Percentiles rank a stretch among this genome's conserved stretches.
Evolutionary conservation across 2,888 invertebrate genomes (phyloP).

Genomic region (Scrobipalpa costella): DNA sequence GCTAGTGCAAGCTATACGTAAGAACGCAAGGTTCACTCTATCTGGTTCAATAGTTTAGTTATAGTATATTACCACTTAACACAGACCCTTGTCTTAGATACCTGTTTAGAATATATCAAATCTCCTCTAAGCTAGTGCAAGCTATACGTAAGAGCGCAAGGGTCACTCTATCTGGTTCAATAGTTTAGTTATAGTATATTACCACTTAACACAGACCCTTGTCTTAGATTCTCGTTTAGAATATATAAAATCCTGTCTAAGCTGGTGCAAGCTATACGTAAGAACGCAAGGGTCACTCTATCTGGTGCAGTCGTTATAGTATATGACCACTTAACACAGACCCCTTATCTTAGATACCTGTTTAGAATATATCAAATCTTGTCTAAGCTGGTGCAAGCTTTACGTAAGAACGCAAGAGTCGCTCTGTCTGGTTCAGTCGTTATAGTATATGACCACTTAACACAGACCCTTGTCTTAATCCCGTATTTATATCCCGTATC

Average conservation of each 20-base stretch:
- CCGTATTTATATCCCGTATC: no score
- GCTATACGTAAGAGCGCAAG: conserved; percentile 83
- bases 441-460: not conserved
- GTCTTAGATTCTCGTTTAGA: not conserved
- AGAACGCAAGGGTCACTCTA: conserved; percentile 46
- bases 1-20: conserved; percentile 87
- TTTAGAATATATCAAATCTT: no score
- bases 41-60: no score
- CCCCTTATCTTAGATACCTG: not conserved
- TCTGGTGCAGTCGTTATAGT: no score
- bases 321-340: not conserved
- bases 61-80: not conserved
- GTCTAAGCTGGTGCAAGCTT: conserved; percentile 86
- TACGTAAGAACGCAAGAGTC: conserved; percentile 78
- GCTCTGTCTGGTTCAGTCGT: no score
- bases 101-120: no score
- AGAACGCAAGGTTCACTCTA: conserved; percentile 46
- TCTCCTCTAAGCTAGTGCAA: conserved; percentile 85
- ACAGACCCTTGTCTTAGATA: not conserved
- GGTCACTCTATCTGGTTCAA: no score
- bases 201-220: not conserved
- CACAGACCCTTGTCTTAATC: not conserved
- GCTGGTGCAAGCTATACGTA: conserved; percentile 87
- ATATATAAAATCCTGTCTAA: no score
- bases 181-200: no score